These are phyloP conservation scores for Smithornis capensis DNA, from an alignment of 2,113 vertebrate species.

Conservation along the genomic window DNA sequence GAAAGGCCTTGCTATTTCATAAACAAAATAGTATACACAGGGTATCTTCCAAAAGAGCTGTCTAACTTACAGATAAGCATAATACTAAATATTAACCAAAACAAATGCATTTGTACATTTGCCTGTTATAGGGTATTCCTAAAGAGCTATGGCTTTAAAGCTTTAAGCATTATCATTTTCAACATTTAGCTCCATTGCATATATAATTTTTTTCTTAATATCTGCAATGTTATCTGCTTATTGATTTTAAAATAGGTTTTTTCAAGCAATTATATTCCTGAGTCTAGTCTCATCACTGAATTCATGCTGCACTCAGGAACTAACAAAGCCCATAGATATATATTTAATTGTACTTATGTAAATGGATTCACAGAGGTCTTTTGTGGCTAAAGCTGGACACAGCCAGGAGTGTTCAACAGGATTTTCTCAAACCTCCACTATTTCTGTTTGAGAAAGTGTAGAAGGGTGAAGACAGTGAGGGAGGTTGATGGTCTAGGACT, in stretches of 20 bases:
- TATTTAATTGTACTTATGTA: not conserved
- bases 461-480: not conserved
- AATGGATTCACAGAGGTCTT: not conserved
- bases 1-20: slow-evolving; percentile 5
- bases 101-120: not conserved
- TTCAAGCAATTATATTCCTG: not conserved
- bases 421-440: not conserved
- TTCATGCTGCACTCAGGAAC: not conserved
- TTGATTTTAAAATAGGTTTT: not conserved
- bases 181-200: not conserved
- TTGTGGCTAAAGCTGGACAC: not conserved
- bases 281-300: not conserved
- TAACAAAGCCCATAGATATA: not conserved
- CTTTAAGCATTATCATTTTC: not conserved
- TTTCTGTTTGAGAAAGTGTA: not conserved
- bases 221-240: not conserved
- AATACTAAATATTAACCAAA: not conserved
- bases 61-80: not conserved
- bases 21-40: not conserved
- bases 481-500: not conserved
- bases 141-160: not conserved
- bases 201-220: not conserved
- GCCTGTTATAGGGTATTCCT: not conserved
- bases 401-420: not conserved
- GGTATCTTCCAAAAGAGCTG: not conserved